Evolutionary conservation across 1,140 invertebrate species (phyloP), one percentile per base, ranked within the genome.

Genomic region (Pseudomyrmex sp.): DNA sequence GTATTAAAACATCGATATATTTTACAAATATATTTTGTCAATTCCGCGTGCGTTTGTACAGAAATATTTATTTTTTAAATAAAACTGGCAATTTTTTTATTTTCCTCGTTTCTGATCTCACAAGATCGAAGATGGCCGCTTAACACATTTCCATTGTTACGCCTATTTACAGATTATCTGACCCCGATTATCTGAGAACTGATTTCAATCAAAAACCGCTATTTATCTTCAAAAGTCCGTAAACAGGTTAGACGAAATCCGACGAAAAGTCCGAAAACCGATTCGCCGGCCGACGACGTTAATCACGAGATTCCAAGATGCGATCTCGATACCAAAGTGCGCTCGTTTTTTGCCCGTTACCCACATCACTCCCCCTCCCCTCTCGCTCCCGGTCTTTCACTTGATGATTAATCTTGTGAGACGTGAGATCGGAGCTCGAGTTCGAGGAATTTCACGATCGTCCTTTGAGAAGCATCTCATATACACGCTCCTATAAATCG

Each of bases 331-430:
- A 50, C 54, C 61, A 82, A 82, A 82, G 50, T 66, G 58, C 63
- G 69, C 61, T 56, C 46, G 13, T 59, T 68, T 72, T 72, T 72
- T 46, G 52, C 10, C 1, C 18, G 26, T 44, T 18, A 18, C 18
- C 18, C 18, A 18, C 18, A 35, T 35, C 35, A 5, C 5, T 35
- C 26, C 26, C 26, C 4, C 0, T 0, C 26, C 35, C 35, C 5
- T 7, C 35, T 0, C 56, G 59, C 77, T 80, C 59, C 26, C 23
- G 58, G 44, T 54, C 72, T 46, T 79, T 79, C 66, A 46, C 35
- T 35, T 54, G 10, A 56, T 73, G 62, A 82, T 87, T 88, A 70
- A 87, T 86, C 63, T 79, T 79, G 44, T 52, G 46, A 56, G 74
- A 80, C 52, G 44, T 48, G 73, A 75, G 73, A 65, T 50, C 50